These are phyloP conservation scores for Trichechus manatus DNA, from an alignment of 2,113 vertebrate species.

Conservation along the genomic window DNA sequence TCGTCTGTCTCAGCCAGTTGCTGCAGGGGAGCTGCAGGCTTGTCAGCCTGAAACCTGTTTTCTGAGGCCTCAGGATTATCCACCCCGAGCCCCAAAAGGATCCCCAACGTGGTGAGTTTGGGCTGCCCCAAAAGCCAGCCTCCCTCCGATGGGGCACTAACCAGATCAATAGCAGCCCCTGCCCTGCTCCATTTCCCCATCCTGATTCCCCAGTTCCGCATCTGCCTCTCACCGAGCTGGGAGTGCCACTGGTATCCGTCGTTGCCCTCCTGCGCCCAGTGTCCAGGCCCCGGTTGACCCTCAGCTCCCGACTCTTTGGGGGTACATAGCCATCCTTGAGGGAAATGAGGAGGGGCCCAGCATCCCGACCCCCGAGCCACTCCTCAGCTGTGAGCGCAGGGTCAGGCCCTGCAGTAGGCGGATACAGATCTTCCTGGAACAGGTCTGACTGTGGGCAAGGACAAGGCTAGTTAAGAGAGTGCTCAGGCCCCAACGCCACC, in stretches of 20 bases:
- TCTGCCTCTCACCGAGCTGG: slow-evolving; percentile 68
- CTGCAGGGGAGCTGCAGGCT: background rate
- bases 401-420: slow-evolving; percentile 92
- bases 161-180: background rate
- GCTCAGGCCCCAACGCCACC: background rate
- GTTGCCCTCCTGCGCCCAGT: slow-evolving; percentile 76
- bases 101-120: background rate
- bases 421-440: slow-evolving; percentile 96
- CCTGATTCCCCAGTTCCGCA: background rate
- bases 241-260: slow-evolving; percentile 67
- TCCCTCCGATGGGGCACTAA: background rate
- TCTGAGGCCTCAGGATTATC: background rate
- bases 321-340: slow-evolving; percentile 92
- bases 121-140: background rate
- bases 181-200: background rate
- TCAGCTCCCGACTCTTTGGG: slow-evolving; percentile 92
- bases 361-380: slow-evolving; percentile 92
- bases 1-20: background rate
- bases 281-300: slow-evolving; percentile 93
- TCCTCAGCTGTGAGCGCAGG: slow-evolving; percentile 92
- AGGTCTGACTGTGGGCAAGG: slow-evolving; percentile 91
- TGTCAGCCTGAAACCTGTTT: background rate
- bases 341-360: slow-evolving; percentile 91
- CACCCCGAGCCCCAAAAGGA: background rate
- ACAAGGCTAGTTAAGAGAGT: background rate